phyloP scores from a whole-genome alignment of 2,888 invertebrate genomes.

The Adineta ricciae region DNA sequence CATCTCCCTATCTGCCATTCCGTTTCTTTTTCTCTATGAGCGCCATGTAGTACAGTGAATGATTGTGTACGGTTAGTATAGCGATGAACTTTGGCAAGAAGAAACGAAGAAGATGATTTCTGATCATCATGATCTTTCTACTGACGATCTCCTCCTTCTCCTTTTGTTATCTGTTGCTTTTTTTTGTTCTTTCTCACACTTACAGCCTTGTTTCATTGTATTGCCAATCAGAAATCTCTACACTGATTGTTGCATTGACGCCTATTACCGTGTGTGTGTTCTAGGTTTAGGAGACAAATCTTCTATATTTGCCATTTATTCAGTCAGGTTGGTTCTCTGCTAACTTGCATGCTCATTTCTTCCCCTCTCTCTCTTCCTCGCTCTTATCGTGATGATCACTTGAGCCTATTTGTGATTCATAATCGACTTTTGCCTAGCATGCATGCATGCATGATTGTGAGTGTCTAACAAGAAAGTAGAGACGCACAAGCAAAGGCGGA shows the following conservation, averaged over 20 bases:
- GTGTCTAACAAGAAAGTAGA: background rate
- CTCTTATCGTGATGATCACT: background rate
- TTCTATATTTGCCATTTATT: background rate
- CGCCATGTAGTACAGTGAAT: background rate
- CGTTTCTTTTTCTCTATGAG: background rate
- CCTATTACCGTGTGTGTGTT: background rate
- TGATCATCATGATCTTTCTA: background rate
- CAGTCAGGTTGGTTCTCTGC: background rate
- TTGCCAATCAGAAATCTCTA: background rate
- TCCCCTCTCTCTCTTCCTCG: background rate
- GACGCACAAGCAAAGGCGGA: background rate
- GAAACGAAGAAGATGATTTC: background rate
- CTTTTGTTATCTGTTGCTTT: background rate
- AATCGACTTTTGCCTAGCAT: background rate
- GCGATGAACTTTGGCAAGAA: background rate
- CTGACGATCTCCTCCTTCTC: background rate
- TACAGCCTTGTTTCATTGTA: background rate
- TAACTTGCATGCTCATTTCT: background rate
- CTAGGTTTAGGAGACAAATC: background rate
- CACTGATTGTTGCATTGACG: background rate
- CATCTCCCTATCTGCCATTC: background rate
- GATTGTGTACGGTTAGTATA: background rate
- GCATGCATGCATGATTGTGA: background rate
- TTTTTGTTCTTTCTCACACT: background rate
- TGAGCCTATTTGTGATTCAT: constrained; percentile 13